Base-by-base conservation (phyloP, 2,888 invertebrate species). In the Mesochorus sp. region DNA sequence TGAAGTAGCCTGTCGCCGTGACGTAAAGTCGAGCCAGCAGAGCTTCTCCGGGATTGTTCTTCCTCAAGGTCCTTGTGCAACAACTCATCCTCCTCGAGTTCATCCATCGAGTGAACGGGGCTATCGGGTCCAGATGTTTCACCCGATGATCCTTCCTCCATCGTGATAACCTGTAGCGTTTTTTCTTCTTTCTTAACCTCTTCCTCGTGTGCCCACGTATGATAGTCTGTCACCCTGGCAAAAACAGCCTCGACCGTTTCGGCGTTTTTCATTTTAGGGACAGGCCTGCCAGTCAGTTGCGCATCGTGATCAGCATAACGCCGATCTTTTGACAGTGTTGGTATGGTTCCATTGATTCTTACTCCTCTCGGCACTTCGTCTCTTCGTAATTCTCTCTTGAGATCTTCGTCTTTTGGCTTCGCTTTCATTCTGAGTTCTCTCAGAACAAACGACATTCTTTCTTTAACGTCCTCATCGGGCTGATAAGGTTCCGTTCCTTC, bases 81-180 rank as follows among this genome's bases (percentile, higher is more conserved):
- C 42, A 94, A 92, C 76, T 94, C 94, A 49, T 94, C 94, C 73
- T 95, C 94, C 77, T 95, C 95, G 53, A 93, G 91, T 83, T 95
- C 95, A 81, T 95, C 95, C 75, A 95, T 95, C 85, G 95, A 96
- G 3, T 95, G 94, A 1, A 90, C 91, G 8, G 97, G 97, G 88
- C 96, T 96, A 85, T 97, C 97, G 0, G 97, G 97, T 0, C 97
- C 97, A 5, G 97, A 97, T 10, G 97, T 97, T 85, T 96, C 96
- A 1, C 97, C 97, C 0, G 97, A 97, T 6, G 96, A 96, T 61
- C 93, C 94, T 37, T 93, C 94, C 19, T 92, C 94, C 83, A 85
- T 87, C n/a, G 84, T 68, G 8, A 83, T 78, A 0, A 84, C 83
- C 4, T 82, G 71, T n/a, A 80, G 73, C 34, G 85, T 85, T 68